phyloP scores from a whole-genome alignment of 2,797 vertebrate genomes.

The Brachyalestes nurse region DNA sequence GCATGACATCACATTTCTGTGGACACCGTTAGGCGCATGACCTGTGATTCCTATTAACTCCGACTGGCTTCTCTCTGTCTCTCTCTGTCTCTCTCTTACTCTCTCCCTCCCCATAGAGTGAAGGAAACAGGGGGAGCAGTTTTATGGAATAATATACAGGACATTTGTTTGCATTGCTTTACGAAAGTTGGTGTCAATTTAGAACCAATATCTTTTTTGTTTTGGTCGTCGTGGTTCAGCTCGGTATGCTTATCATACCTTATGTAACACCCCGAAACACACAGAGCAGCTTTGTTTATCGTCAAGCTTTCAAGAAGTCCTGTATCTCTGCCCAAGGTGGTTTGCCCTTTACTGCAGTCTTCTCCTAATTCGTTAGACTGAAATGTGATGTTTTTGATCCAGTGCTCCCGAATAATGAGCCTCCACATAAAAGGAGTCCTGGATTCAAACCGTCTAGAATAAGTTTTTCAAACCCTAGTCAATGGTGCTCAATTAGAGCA shows the following conservation, averaged over 20 bases:
- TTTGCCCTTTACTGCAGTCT: neutral
- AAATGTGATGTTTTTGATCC: too few species aligned
- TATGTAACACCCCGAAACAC: neutral
- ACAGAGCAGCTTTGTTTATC: neutral
- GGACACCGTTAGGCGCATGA: slow-evolving; percentile 43
- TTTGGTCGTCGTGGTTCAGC: neutral
- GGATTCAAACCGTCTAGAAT: neutral
- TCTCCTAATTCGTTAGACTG: neutral
- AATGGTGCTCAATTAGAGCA: neutral
- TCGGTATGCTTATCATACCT: neutral
- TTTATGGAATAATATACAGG: neutral
- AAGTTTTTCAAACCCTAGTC: slow-evolving; percentile 8
- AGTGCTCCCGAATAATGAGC: too few species aligned
- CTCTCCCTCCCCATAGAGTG: slow-evolving; percentile 75
- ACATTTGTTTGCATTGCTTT: neutral
- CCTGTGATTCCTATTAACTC: slow-evolving; percentile 50
- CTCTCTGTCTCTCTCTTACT: slow-evolving; percentile 25
- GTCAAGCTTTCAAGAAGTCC: neutral
- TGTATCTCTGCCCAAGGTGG: neutral
- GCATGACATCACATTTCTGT: slow-evolving; percentile 45
- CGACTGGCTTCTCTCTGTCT: slow-evolving; percentile 42
- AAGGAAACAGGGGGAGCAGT: neutral
- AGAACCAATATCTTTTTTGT: neutral
- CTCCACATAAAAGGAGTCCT: too few species aligned
- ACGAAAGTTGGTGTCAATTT: neutral